phyloP scores from a whole-genome alignment of 2,888 invertebrate species.

The Lochmaea capreae region DNA sequence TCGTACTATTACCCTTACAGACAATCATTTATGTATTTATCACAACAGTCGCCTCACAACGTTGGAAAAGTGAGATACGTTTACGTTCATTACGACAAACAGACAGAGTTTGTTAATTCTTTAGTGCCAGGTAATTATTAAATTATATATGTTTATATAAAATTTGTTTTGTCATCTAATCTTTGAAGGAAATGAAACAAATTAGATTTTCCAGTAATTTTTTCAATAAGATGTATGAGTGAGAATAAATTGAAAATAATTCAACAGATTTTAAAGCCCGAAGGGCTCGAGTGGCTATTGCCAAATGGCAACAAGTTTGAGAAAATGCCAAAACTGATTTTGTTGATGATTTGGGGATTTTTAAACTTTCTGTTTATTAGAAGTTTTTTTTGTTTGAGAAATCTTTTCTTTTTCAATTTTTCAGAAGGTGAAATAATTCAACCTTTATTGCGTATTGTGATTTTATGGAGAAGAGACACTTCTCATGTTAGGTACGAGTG shows the following conservation, averaged over 20 bases:
- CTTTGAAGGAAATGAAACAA: too few species aligned
- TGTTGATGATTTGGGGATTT: not conserved
- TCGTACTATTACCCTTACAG: slow-evolving; percentile 72
- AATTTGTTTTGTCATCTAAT: too few species aligned
- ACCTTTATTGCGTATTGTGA: slow-evolving; percentile 82
- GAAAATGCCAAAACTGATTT: too few species aligned
- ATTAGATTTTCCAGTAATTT: too few species aligned
- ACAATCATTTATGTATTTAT: slow-evolving; percentile 78
- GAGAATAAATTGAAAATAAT: too few species aligned
- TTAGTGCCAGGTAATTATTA: slow-evolving; percentile 70
- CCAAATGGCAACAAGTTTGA: too few species aligned
- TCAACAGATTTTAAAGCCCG: too few species aligned
- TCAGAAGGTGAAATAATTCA: slow-evolving; percentile 73
- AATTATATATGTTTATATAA: too few species aligned
- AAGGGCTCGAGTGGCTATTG: too few species aligned
- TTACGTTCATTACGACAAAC: slow-evolving; percentile 88
- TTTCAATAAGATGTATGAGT: too few species aligned
- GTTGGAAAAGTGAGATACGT: slow-evolving; percentile 81
- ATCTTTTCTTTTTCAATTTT: slow-evolving; percentile 47
- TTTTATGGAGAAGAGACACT: slow-evolving; percentile 90
- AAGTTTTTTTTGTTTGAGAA: not conserved
- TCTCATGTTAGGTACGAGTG: slow-evolving; percentile 92
- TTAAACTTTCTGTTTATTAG: not conserved
- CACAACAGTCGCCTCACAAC: slow-evolving; percentile 75
- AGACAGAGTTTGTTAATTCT: slow-evolving; percentile 84